Evolutionary conservation across 2,797 vertebrate species (phyloP), one percentile per base, ranked within the genome.

Genomic region (Ptychobarbus kaznakovi): DNA sequence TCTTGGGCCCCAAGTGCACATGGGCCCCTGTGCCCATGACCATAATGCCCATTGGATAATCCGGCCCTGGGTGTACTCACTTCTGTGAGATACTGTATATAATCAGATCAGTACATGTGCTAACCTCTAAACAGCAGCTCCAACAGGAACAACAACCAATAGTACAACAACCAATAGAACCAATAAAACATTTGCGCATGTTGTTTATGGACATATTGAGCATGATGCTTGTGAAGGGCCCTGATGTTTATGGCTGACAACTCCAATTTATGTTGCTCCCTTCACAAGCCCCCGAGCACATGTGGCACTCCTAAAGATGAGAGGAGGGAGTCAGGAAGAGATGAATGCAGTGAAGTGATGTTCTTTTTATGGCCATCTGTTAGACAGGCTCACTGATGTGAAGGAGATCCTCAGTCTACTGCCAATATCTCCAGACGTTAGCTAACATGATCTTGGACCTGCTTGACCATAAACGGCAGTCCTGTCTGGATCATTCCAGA

Each of bases 341-440:
- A 74, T 77, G 77, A 83, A 84, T 76, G 77, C 65, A 46, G n/a
- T 81, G 25, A 53, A 42, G 32, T 44, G 73, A 84, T 82, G 70
- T 46, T 65, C 28, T 58, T 66, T 83, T 84, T 70, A 87, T 69
- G 82, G 56, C 63, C 86, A 87, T 84, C 70, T 81, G 78, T 61
- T 76, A 53, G 32, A 78, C 72, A 72, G 72, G 8, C 70, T 66
- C 28, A 42, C 68, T 61, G 68, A 66, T 56, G 63, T 51, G 49
- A 22, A 66, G 25, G 70, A 20, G 28, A 82, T 82, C 56, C 42
- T 74, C 56, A 56, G 32, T 53, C 35, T 18, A 42, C n/a, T 68
- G 73, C 46, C 73, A 76, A 42, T 35, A 51, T 83, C 73, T 83
- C 44, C 38, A 68, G 61, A 77, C 63, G 1, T 80, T 44, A 66